Percentiles rank a stretch among this genome's conserved stretches.
These are phyloP conservation scores for Sylvietta virens DNA, from an alignment of 2,113 vertebrate genomes.

Conservation along the genomic window DNA sequence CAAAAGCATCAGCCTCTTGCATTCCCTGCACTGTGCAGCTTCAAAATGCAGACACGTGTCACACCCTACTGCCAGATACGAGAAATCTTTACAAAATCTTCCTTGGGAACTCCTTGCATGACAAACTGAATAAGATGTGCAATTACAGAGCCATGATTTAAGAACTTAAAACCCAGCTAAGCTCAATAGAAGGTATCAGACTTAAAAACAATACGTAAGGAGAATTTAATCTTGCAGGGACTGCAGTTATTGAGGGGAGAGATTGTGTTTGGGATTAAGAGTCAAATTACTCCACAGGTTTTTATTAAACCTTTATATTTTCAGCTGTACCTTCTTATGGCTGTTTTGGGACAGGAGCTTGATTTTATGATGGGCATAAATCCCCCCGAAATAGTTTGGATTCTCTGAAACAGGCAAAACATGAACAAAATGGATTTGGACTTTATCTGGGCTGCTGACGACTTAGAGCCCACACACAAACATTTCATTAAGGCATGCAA, in stretches of 20 bases:
- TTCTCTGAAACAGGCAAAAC: background rate
- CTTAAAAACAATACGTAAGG: conserved; percentile 38
- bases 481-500: conserved; percentile 1
- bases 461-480: background rate
- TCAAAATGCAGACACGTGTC: background rate
- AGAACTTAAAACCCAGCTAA: conserved; percentile 55
- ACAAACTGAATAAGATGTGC: conserved; percentile 19
- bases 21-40: background rate
- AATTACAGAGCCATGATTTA: conserved; percentile 54
- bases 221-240: conserved; percentile 48
- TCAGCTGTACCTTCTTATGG: background rate
- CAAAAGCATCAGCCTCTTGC: background rate
- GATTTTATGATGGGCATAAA: background rate
- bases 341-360: background rate
- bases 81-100: conserved; percentile 16
- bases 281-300: conserved; percentile 30
- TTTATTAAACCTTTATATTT: conserved; percentile 44
- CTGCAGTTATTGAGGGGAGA: conserved; percentile 19
- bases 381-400: background rate
- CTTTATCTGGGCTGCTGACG: background rate
- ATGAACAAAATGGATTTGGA: background rate
- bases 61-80: background rate
- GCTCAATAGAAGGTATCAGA: conserved; percentile 36
- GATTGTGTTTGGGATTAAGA: conserved; percentile 54
- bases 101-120: background rate